Evolutionary conservation across 2,113 vertebrate species (phyloP), one percentile per base, ranked within the genome.

Genomic region (Apteryx mantelli): DNA sequence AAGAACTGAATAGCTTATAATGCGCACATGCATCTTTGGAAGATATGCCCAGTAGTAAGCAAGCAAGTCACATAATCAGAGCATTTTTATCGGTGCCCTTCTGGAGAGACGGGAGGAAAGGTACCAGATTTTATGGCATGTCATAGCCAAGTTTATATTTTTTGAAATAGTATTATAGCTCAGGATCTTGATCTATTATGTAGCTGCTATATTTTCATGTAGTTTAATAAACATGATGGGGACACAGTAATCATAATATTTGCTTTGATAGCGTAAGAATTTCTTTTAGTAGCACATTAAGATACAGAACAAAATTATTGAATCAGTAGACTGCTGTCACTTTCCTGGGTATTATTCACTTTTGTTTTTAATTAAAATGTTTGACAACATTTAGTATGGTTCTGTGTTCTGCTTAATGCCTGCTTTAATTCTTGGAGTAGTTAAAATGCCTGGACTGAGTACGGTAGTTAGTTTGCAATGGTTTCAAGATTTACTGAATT

Each of bases 11-110:
- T 24, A 38, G 26, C 30, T 44, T 86, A 1, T 13, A 42, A 9
- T 71, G 68, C 3, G 2, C 0, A 4, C 11, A 36, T 28, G 3
- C 28, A 4, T 38, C 7, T 66, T 65, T 50, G 65, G 75, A 71
- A 86, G 28, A n/a, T 24, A 13, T 42, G 7, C 92, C 55, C 70
- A 70, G 7, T 74, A 85, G 88, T 61, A 82, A 91, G 34, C 38
- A 78, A 87, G 77, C 82, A 85, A 82, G 92, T 82, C 48, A 92
- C 87, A 52, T 78, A 56, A 92, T 82, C 42, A 36, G n/a, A 84
- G 26, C 42, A 4, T 86, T 60, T 44, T 20, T 44, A 36, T 28
- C 30, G 3, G 60, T 70, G 65, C 92, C 70, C 82, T 84, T 38
- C 46, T 48, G 46, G 93, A 93, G 93, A 30, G 70, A 42, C 38